Evolutionary conservation across 2,888 invertebrate species (phyloP).

Genomic region (Dexiosoma caninum): DNA sequence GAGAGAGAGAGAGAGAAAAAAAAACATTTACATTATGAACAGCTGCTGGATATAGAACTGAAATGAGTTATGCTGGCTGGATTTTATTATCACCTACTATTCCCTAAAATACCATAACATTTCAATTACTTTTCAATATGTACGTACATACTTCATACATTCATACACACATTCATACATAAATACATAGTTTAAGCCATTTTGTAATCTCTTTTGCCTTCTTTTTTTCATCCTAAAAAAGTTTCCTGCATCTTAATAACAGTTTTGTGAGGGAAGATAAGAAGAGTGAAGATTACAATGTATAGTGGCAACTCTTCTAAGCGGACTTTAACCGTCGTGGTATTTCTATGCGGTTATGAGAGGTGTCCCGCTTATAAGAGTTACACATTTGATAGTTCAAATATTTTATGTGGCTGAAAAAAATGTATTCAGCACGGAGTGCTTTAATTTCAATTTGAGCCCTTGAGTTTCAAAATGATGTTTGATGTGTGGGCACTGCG

Average conservation of each 20-base stretch:
- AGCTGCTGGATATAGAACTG: constrained; percentile 25
- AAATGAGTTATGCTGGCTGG: constrained; percentile 7
- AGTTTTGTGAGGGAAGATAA: neutral
- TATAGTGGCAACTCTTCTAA: no score
- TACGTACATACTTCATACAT: neutral
- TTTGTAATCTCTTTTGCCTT: neutral
- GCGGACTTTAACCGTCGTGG: no score
- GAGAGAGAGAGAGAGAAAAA: neutral
- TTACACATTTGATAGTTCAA: no score
- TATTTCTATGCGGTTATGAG: no score
- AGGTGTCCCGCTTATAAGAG: no score
- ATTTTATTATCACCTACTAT: constrained; percentile 7
- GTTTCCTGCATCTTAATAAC: neutral
- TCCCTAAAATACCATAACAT: constrained; percentile 54
- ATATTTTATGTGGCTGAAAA: no score
- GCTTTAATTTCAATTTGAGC: no score
- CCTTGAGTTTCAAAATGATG: no score
- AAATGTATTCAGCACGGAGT: no score
- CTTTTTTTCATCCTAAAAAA: no score
- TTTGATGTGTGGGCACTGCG: no score
- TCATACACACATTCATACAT: no score
- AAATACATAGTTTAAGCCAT: constrained; percentile 2
- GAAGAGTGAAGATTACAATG: neutral
- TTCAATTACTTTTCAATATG: constrained; percentile 56
- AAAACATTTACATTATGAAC: constrained; percentile 26